Percentiles rank a stretch among this genome's conserved stretches.
phyloP scores from a whole-genome alignment of 2,888 invertebrate genomes.

The Frankliniella fusca region DNA sequence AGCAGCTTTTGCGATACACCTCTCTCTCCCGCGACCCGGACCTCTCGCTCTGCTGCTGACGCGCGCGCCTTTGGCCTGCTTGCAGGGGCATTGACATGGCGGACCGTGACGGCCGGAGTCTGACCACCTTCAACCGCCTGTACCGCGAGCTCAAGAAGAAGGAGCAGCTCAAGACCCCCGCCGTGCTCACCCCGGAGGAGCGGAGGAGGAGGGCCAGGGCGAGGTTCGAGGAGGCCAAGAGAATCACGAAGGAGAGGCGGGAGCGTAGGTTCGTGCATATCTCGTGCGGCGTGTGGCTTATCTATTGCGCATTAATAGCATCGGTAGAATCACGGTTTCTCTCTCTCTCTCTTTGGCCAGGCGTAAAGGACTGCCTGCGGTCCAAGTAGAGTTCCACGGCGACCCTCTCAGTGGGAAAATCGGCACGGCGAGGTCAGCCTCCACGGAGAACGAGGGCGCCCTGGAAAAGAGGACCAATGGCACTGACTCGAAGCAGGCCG shows the following conservation, averaged over 20 bases:
- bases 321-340: too few relatives aligned
- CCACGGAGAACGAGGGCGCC: not conserved
- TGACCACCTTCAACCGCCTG: not conserved
- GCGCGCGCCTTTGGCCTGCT: not conserved
- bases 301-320: too few relatives aligned
- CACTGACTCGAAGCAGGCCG: not conserved
- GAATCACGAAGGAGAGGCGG: too few relatives aligned
- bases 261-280: too few relatives aligned
- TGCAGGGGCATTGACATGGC: slow-evolving; percentile 5
- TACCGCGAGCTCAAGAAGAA: slow-evolving; percentile 8
- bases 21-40: not conserved
- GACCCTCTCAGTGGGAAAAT: not conserved
- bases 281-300: too few relatives aligned
- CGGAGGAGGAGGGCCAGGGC: not conserved
- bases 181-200: not conserved
- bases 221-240: not conserved
- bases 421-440: not conserved
- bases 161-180: not conserved
- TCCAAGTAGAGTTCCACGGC: not conserved
- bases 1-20: not conserved
- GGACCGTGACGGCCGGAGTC: not conserved
- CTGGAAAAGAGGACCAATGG: not conserved
- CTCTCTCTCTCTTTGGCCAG: not conserved
- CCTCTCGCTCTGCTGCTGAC: not conserved
- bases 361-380: not conserved